Evolutionary conservation across 2,888 invertebrate genomes (phyloP).

Genomic region (Laspeyria flexula): DNA sequence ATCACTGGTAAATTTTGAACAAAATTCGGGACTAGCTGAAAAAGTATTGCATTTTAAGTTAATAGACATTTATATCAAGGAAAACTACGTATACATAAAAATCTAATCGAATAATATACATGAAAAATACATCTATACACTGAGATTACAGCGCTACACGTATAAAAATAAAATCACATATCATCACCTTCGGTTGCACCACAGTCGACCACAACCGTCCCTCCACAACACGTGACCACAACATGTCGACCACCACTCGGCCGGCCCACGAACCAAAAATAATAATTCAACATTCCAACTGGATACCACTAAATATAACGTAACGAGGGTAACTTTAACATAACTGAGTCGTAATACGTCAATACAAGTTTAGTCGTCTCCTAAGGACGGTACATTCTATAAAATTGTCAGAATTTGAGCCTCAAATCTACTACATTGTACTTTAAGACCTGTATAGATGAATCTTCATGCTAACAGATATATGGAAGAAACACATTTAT

Average conservation of each 20-base stretch:
- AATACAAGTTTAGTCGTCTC: slow-evolving; percentile 51
- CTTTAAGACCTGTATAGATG: slow-evolving; percentile 68
- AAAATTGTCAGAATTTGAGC: slow-evolving; percentile 65
- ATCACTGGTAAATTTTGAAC: slow-evolving; percentile 75
- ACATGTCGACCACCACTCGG: slow-evolving; percentile 53
- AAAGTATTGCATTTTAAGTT: slow-evolving; percentile 72
- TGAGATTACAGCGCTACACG: slow-evolving; percentile 73
- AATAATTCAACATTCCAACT: slow-evolving; percentile 57
- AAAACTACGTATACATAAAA: slow-evolving; percentile 70
- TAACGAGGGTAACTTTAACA: slow-evolving; percentile 79
- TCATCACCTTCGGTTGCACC: slow-evolving; percentile 57
- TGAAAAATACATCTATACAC: slow-evolving; percentile 68
- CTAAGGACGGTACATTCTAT: slow-evolving; percentile 48
- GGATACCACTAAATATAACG: slow-evolving; percentile 64
- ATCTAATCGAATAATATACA: slow-evolving; percentile 68
- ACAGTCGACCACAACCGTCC: slow-evolving; percentile 36
- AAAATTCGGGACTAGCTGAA: slow-evolving; percentile 73
- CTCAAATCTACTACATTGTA: slow-evolving; percentile 69
- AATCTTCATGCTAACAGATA: slow-evolving; percentile 38
- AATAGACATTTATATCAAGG: slow-evolving; percentile 66
- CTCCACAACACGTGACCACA: slow-evolving; percentile 42
- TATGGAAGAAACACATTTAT: slow-evolving; percentile 50
- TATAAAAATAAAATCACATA: slow-evolving; percentile 80
- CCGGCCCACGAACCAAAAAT: slow-evolving; percentile 56
- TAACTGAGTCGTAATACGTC: slow-evolving; percentile 55